A percentile compares a stretch with the other conserved stretches of the same genome.
Conservation (phyloP, 2,797 vertebrate species). For the Spatula clypeata region DNA sequence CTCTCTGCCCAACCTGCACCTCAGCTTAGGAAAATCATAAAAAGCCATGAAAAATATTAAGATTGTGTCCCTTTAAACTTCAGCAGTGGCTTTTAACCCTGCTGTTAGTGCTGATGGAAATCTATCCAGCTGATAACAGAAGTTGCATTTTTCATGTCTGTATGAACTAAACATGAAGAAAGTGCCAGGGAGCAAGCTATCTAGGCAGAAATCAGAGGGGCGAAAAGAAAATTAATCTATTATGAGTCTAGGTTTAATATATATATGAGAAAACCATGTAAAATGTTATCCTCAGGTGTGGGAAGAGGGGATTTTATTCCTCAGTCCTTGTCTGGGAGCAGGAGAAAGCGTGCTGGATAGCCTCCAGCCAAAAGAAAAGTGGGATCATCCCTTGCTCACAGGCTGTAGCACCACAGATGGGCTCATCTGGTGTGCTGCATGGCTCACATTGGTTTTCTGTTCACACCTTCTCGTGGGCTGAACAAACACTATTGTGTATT, state of each 20-base stretch:
- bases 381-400: background rate
- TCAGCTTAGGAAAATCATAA: background rate
- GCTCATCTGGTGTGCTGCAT: background rate
- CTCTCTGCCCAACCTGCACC: background rate
- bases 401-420: background rate
- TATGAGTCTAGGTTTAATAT: conserved; percentile 15
- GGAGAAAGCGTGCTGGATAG: background rate
- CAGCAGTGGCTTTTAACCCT: background rate
- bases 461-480: background rate
- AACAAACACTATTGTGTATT: background rate
- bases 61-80: background rate
- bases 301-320: background rate
- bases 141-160: background rate
- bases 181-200: background rate
- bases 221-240: background rate
- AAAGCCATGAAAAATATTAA: background rate
- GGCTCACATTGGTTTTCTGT: background rate
- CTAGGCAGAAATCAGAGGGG: conserved; percentile 17
- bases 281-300: background rate
- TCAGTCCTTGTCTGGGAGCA: background rate
- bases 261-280: background rate
- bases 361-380: background rate
- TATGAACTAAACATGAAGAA: background rate
- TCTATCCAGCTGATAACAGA: background rate
- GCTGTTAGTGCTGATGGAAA: background rate